Conservation (phyloP, 2,113 vertebrate genomes). For the Columba janthina region DNA sequence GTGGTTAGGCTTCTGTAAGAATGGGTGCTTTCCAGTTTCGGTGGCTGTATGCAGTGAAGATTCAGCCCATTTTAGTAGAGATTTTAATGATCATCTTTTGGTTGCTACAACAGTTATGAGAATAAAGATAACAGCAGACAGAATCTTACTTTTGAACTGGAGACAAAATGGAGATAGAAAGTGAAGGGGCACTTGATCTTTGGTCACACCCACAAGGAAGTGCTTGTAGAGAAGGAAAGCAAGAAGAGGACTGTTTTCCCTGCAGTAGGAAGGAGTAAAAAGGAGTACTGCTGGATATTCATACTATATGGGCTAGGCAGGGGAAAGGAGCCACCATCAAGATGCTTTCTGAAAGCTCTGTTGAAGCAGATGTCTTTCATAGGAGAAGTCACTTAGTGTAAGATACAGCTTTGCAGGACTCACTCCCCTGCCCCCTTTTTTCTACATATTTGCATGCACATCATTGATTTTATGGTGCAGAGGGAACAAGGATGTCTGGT, state of each 20-base stretch:
- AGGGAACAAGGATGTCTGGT: background rate
- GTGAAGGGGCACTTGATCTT: background rate
- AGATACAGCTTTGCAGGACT: background rate
- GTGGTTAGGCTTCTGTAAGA: background rate
- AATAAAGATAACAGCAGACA: background rate
- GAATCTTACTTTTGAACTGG: background rate
- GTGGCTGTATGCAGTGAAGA: background rate
- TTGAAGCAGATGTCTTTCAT: background rate
- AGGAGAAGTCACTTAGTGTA: background rate
- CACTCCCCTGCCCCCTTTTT: background rate
- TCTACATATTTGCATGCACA: background rate
- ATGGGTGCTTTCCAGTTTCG: background rate
- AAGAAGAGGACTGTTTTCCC: background rate
- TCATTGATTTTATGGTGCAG: background rate
- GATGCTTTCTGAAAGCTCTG: background rate
- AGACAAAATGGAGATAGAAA: background rate
- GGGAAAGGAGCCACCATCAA: background rate
- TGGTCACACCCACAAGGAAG: background rate
- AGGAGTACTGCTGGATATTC: background rate
- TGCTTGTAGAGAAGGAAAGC: background rate
- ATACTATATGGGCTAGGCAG: background rate
- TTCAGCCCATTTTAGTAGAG: background rate
- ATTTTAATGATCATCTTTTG: background rate
- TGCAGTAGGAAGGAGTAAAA: background rate
- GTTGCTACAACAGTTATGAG: background rate